Conservation (phyloP, 2,113 vertebrate species). For the Marmota flaviventris region DNA sequence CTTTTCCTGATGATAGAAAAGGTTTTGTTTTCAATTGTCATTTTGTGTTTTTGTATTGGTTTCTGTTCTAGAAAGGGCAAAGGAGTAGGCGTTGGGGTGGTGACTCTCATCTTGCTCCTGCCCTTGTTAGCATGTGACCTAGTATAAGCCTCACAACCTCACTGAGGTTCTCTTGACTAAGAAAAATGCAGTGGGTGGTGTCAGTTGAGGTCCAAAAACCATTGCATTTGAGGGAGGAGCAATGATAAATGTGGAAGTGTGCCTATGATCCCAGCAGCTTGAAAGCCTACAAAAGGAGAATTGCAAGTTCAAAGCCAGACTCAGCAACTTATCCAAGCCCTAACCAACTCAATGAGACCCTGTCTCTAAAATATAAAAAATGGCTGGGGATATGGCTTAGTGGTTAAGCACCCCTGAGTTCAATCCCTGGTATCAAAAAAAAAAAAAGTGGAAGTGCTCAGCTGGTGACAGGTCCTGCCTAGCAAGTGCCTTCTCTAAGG, state of each 20-base stretch:
- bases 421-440: too few relatives aligned
- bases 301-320: too few relatives aligned
- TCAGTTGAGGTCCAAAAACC: neutral
- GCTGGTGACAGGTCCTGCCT: neutral
- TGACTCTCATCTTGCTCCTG: neutral
- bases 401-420: too few relatives aligned
- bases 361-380: too few relatives aligned
- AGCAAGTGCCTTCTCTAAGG: neutral
- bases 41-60: neutral
- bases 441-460: too few relatives aligned
- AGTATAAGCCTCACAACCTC: neutral
- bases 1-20: neutral
- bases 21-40: neutral
- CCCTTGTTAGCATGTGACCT: neutral
- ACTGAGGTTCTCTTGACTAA: slow-evolving; percentile 1
- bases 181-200: neutral
- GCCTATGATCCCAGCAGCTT: too few relatives aligned
- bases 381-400: too few relatives aligned
- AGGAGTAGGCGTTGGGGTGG: neutral
- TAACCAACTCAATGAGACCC: too few relatives aligned
- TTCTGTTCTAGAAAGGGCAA: slow-evolving; percentile 27
- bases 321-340: too few relatives aligned
- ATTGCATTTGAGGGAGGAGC: neutral
- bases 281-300: too few relatives aligned
- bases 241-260: neutral